A percentile compares a stretch with the other conserved stretches of the same genome.
phyloP scores from a whole-genome alignment of 2,797 vertebrate species.

The Mormyrops boulengeri region DNA sequence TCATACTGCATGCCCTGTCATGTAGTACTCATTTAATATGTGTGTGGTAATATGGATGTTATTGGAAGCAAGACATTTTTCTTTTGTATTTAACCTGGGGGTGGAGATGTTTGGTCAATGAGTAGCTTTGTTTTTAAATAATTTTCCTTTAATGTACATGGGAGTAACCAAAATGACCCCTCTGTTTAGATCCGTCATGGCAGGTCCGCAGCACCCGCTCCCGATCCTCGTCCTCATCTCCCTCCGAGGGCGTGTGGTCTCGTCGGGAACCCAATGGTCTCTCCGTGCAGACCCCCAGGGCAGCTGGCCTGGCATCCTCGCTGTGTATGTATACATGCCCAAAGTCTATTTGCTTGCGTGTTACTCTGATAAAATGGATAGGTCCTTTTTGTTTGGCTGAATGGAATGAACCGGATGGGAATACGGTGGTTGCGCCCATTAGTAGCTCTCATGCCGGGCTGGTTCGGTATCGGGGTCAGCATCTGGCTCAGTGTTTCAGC shows the following conservation, averaged over 20 bases:
- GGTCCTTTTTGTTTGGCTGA: not conserved
- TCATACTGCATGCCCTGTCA: not conserved
- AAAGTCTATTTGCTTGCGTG: not conserved
- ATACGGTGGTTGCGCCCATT: not conserved
- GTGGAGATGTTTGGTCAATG: not conserved
- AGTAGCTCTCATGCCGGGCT: not conserved
- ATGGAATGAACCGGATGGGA: not conserved
- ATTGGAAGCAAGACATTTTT: not conserved
- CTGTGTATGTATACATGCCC: conserved; percentile 58
- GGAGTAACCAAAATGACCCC: conserved; percentile 42
- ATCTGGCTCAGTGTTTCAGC: not conserved
- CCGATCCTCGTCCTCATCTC: conserved; percentile 62
- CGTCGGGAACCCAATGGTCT: conserved; percentile 71
- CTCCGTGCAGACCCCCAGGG: conserved; percentile 66
- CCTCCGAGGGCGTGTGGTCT: conserved; percentile 71
- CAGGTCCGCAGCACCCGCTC: conserved; percentile 71
- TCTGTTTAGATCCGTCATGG: conserved; percentile 73
- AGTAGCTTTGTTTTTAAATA: conserved; percentile 9
- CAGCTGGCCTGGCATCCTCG: conserved; percentile 61
- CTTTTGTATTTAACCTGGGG: not conserved
- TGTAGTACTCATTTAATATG: not conserved
- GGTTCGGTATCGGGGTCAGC: not conserved
- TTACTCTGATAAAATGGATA: not conserved
- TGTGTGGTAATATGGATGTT: not conserved
- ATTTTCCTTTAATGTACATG: conserved; percentile 15